phyloP scores from a whole-genome alignment of 1,140 invertebrate species.

The Drosophila triauraria region DNA sequence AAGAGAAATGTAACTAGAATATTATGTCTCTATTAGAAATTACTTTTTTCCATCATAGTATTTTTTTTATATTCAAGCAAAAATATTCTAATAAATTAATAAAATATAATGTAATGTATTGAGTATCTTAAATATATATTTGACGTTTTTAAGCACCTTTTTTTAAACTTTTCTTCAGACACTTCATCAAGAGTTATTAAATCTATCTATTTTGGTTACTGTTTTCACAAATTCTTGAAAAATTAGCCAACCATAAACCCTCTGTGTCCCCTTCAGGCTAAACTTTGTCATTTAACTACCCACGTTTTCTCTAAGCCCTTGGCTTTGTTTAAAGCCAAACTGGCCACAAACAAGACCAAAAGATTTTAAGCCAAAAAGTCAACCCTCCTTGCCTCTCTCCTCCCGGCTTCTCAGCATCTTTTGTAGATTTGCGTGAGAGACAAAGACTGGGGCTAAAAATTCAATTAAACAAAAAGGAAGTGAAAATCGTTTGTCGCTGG shows the following conservation, averaged over 20 bases:
- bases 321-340: slow-evolving; percentile 37
- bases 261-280: neutral
- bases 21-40: slow-evolving; percentile 6
- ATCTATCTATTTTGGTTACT: neutral
- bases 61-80: neutral
- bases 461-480: slow-evolving; percentile 62
- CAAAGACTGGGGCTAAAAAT: slow-evolving; percentile 42
- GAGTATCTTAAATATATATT: neutral
- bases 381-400: slow-evolving; percentile 21
- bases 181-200: neutral
- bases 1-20: slow-evolving; percentile 12
- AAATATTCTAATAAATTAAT: neutral
- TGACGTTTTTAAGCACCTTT: neutral
- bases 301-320: slow-evolving; percentile 12
- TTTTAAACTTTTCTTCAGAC: neutral
- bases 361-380: slow-evolving; percentile 50
- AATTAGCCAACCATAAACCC: slow-evolving; percentile 7
- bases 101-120: neutral
- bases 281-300: slow-evolving; percentile 12
- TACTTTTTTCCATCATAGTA: neutral
- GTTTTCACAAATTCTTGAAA: neutral
- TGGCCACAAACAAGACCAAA: slow-evolving; percentile 51
- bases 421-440: slow-evolving; percentile 46
- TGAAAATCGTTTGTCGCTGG: slow-evolving; percentile 53
- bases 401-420: slow-evolving; percentile 10